A percentile compares a stretch with the other conserved stretches of the same genome.
Evolutionary conservation across 2,797 vertebrate genomes (phyloP).

Genomic region (Pempheris klunzingeri): DNA sequence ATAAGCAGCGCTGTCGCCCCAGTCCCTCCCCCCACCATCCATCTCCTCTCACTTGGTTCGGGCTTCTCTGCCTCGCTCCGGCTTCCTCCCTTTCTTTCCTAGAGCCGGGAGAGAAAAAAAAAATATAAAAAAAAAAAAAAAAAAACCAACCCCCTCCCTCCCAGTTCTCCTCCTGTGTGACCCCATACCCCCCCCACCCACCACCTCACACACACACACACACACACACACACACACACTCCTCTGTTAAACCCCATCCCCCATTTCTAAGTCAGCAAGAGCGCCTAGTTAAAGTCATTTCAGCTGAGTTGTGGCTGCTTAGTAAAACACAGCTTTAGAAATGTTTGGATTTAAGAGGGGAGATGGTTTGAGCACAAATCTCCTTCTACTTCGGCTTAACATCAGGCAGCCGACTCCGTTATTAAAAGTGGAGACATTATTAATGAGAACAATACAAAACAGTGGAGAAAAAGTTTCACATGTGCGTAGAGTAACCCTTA

Average conservation of each 20-base stretch:
- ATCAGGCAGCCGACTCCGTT: neutral
- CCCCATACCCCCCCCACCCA: constrained; percentile 72
- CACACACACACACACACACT: no score
- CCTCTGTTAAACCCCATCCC: constrained; percentile 75
- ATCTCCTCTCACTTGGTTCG: constrained; percentile 70
- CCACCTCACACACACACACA: no score
- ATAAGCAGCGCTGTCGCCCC: constrained; percentile 77
- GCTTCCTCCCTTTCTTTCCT: constrained; percentile 81
- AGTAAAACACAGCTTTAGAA: constrained; percentile 66
- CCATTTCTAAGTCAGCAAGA: constrained; percentile 78
- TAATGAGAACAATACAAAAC: neutral
- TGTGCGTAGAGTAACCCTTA: neutral
- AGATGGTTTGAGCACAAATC: neutral
- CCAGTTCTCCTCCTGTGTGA: constrained; percentile 76
- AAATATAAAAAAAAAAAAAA: constrained; percentile 62
- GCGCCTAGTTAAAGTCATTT: constrained; percentile 81
- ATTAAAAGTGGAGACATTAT: neutral
- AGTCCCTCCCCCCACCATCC: constrained; percentile 82
- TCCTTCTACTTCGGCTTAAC: neutral
- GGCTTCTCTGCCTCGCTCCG: constrained; percentile 70
- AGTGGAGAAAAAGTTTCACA: neutral
- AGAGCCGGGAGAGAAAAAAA: constrained; percentile 64
- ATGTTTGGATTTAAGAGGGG: constrained; percentile 50
- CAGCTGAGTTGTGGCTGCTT: constrained; percentile 70
- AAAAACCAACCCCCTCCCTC: constrained; percentile 66